Conservation (phyloP, 1,140 invertebrate genomes). For the Sarcophaga peregrina region DNA sequence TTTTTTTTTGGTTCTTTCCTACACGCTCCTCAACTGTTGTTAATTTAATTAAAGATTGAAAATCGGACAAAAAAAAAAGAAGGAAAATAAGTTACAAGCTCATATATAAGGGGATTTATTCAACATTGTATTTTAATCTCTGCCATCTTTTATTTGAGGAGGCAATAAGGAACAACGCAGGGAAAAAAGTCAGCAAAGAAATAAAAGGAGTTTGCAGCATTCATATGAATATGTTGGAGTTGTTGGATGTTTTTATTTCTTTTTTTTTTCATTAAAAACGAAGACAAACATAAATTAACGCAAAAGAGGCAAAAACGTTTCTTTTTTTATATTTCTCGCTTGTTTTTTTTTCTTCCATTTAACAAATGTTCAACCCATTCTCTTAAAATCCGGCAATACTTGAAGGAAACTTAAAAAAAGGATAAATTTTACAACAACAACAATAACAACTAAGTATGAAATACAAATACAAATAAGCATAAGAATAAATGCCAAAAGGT, state of each 20-base stretch:
- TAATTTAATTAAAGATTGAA: constrained; percentile 5
- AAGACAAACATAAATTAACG: constrained; percentile 33
- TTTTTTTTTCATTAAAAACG: background rate
- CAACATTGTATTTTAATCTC: constrained; percentile 16
- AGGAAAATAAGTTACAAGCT: background rate
- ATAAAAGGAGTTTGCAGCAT: background rate
- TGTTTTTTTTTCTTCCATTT: background rate
- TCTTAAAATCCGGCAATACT: background rate
- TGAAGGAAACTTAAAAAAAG: constrained; percentile 3
- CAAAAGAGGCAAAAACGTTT: background rate
- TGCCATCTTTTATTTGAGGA: background rate
- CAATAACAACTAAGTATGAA: background rate
- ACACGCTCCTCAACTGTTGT: background rate
- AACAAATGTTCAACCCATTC: constrained; percentile 34
- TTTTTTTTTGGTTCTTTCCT: background rate
- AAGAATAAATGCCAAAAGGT: constrained; percentile 12
- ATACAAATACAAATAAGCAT: background rate
- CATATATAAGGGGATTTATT: constrained; percentile 7
- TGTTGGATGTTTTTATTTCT: background rate
- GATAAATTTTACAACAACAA: background rate
- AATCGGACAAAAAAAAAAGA: no score
- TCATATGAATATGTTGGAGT: background rate
- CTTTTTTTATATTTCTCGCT: background rate
- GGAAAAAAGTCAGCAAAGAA: no score
- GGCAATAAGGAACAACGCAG: no score